phyloP scores from a whole-genome alignment of 2,888 invertebrate genomes.

The Lasioglossum lativentre region DNA sequence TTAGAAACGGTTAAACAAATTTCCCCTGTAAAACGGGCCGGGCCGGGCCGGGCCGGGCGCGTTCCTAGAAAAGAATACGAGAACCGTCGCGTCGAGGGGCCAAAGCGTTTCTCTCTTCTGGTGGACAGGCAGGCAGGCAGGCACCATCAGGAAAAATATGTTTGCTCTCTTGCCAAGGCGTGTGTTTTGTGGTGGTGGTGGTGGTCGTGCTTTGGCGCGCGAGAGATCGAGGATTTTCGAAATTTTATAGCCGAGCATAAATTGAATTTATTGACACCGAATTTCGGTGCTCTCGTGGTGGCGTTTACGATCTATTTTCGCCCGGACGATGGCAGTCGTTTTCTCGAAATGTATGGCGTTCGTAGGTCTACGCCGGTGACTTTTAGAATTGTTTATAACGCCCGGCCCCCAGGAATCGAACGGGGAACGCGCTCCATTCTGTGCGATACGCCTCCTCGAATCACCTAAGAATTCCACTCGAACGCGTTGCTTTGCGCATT shows the following conservation, averaged over 20 bases:
- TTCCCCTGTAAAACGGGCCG: constrained; percentile 75
- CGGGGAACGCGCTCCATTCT: background rate
- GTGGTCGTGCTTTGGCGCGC: no score
- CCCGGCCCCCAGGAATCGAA: background rate
- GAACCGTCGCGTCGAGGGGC: background rate
- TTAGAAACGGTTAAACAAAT: constrained; percentile 81
- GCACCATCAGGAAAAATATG: constrained; percentile 24
- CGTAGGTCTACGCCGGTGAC: constrained; percentile 12
- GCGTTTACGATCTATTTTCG: constrained; percentile 14
- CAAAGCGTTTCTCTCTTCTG: no score
- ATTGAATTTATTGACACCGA: constrained; percentile 29
- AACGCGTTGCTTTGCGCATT: background rate
- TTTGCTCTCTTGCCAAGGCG: constrained; percentile 30
- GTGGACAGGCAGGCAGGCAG: no score
- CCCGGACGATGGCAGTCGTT: background rate
- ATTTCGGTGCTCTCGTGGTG: constrained; percentile 17
- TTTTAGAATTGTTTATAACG: constrained; percentile 21
- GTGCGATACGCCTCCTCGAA: background rate
- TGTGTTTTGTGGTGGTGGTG: no score
- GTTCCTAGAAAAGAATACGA: constrained; percentile 73
- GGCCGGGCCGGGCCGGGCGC: constrained; percentile 20
- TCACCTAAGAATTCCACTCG: constrained; percentile 3
- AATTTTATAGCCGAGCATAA: constrained; percentile 42
- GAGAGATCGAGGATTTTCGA: constrained; percentile 13
- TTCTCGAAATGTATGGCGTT: background rate